Evolutionary conservation across 2,888 invertebrate genomes (phyloP).

Genomic region (Patella depressa): DNA sequence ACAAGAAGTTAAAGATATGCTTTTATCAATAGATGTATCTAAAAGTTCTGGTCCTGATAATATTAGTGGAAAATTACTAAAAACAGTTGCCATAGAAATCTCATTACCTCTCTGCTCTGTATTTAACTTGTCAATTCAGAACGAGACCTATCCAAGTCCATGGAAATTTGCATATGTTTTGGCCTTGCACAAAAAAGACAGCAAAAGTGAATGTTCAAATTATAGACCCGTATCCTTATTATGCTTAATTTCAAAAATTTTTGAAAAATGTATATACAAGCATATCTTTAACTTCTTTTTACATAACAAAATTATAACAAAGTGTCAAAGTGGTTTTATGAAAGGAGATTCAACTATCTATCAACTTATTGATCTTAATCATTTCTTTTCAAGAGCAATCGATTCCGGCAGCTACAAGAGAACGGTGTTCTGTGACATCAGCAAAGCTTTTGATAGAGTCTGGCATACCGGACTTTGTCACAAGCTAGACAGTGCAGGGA

Average conservation of each 20-base stretch:
- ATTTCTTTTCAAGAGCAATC: background rate
- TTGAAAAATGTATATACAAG: background rate
- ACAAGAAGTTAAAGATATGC: background rate
- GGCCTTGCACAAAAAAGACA: background rate
- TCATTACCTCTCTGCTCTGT: background rate
- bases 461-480: too few species aligned
- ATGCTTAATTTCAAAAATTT: background rate
- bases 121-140: background rate
- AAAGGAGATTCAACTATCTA: background rate
- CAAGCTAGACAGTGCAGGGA: too few species aligned
- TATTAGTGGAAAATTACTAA: background rate
- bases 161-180: background rate
- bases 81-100: background rate
- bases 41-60: constrained; percentile 14
- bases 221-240: background rate
- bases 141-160: background rate
- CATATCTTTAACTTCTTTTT: background rate
- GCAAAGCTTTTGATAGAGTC: too few species aligned
- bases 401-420: too few species aligned
- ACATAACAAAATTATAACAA: background rate
- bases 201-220: background rate
- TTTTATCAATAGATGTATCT: constrained; percentile 1
- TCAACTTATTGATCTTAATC: background rate
- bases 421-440: too few species aligned
- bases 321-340: background rate